Evolutionary conservation across 2,797 vertebrate genomes (phyloP).

Genomic region (Psittacula echo): DNA sequence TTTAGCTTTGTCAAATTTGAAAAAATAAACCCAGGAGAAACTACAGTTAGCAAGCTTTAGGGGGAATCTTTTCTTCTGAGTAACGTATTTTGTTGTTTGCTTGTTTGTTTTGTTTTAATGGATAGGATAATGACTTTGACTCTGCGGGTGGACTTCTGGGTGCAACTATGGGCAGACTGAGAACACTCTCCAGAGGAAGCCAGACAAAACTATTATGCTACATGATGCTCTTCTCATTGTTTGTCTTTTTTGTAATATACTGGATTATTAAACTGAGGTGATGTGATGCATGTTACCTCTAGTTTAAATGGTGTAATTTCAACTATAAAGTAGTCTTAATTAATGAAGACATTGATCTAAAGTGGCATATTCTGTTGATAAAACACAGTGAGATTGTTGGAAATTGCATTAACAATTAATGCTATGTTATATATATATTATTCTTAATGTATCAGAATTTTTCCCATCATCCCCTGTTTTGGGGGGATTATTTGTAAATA

Average conservation of each 20-base stretch:
- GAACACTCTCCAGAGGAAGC: constrained; percentile 92
- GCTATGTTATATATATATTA: neutral
- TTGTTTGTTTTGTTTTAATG: neutral
- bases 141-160: constrained; percentile 92
- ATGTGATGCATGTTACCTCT: constrained; percentile 72
- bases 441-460: constrained; percentile 11
- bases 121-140: constrained; percentile 94
- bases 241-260: constrained; percentile 95
- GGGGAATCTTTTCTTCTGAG: neutral
- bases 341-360: constrained; percentile 1
- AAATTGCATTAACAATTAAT: constrained; percentile 62
- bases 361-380: neutral
- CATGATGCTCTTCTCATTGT: constrained; percentile 93
- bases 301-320: constrained; percentile 34
- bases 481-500: constrained; percentile 27
- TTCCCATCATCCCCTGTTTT: constrained; percentile 30
- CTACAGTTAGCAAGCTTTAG: neutral
- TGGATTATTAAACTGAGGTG: constrained; percentile 91
- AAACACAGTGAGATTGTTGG: constrained; percentile 21
- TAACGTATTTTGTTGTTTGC: neutral
- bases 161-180: constrained; percentile 91
- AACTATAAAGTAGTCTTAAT: neutral
- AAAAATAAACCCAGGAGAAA: neutral
- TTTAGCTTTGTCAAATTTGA: neutral
- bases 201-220: constrained; percentile 94